Evolutionary conservation across 2,113 vertebrate species (phyloP), one percentile per base, ranked within the genome.

Genomic region (Tapirus terrestris): DNA sequence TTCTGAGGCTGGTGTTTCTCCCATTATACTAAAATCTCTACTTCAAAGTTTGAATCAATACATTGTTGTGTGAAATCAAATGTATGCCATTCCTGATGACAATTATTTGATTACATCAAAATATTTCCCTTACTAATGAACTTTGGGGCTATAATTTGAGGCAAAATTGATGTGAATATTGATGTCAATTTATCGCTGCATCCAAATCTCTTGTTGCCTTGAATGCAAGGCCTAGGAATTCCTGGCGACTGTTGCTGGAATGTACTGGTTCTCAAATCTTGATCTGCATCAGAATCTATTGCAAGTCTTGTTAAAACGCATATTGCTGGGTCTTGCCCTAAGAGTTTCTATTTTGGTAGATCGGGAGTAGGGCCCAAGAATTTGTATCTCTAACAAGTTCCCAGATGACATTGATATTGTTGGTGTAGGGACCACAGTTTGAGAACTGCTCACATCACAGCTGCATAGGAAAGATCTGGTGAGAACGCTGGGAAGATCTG

Each of bases 1-100:
- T 91, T 91, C 29, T 53, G 7, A 95, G 39, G 16, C 5, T 73
- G 8, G 0, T 33, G 3, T 61, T 65, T 81, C 53, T 89, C 39
- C 27, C 2, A 13, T 48, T 68, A 31, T 58, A 53, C 25, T 79
- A 77, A 94, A 92, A 68, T 89, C 17, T 63, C 76, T 31, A 3
- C 48, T 79, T 93, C 60, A 94, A 58, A 79, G 14, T 45, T 70
- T 93, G n/a, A 65, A 31, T 72, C 27, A 51, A 36, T 85, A 14
- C n/a, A 29, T 36, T 89, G 29, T 6, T 76, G 76, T 63, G 51
- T 70, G 36, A 56, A 70, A 31, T 33, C 17, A 53, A 79, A 31
- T 43, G 0, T 31, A 27, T 76, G 5, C 6, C 13, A 7, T 23
- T 31, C 13, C 13, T 36, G 17, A 53, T 82, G 17, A 67, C 27